Evolutionary conservation across 2,888 invertebrate genomes (phyloP).

Genomic region (Pelosia muscerda): DNA sequence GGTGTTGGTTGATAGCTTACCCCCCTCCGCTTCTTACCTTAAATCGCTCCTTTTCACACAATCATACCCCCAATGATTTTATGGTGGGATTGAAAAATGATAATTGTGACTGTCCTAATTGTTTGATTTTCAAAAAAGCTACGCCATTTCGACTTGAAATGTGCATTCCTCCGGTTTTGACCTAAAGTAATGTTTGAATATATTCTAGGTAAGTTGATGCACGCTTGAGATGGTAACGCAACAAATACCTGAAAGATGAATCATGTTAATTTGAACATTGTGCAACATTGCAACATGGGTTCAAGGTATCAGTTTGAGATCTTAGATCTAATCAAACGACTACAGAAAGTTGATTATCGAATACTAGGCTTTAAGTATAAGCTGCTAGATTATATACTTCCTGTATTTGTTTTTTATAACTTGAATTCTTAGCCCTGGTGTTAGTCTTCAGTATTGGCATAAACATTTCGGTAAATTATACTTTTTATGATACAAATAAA

Average conservation of each 20-base stretch:
- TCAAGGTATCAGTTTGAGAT: constrained; percentile 10
- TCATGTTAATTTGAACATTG: constrained; percentile 32
- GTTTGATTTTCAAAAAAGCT: not conserved
- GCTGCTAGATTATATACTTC: not conserved
- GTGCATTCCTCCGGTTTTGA: constrained; percentile 6
- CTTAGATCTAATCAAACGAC: not conserved
- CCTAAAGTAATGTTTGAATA: constrained; percentile 13
- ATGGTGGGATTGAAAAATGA: constrained; percentile 39
- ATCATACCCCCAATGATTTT: constrained; percentile 47
- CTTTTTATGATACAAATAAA: not conserved
- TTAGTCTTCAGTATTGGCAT: not conserved
- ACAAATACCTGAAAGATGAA: constrained; percentile 39
- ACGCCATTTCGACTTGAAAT: constrained; percentile 19
- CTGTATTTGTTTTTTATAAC: not conserved
- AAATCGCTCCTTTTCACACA: constrained; percentile 57
- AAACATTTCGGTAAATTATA: not conserved
- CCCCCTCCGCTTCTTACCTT: constrained; percentile 57
- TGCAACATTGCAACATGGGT: constrained; percentile 18
- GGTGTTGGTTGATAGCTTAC: constrained; percentile 81
- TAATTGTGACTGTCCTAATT: constrained; percentile 44
- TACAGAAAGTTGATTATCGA: not conserved
- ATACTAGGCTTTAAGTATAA: not conserved
- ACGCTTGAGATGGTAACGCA: constrained; percentile 34
- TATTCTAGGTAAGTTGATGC: constrained; percentile 43
- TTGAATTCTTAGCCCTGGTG: not conserved